phyloP scores from a whole-genome alignment of 1,140 invertebrate species.

The Zaprionus ghesquierei region DNA sequence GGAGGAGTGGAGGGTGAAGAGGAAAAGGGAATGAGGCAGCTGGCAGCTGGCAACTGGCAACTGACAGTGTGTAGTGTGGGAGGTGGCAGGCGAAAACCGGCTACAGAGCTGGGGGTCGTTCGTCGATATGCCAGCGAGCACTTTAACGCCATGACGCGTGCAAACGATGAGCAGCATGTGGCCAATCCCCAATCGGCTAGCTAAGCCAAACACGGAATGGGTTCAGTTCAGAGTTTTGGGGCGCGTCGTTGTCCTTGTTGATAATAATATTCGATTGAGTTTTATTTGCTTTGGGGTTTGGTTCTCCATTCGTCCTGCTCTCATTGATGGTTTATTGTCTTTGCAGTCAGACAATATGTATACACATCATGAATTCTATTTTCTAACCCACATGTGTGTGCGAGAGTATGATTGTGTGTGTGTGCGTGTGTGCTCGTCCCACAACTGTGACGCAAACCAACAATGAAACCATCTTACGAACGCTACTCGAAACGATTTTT shows the following conservation, averaged over 20 bases:
- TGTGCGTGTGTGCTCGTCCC: not conserved
- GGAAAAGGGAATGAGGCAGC: not conserved
- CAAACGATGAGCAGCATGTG: constrained; percentile 66
- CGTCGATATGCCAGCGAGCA: constrained; percentile 40
- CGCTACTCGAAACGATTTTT: constrained; percentile 38
- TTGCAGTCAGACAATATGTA: constrained; percentile 57
- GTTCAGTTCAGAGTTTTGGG: constrained; percentile 39
- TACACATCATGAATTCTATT: constrained; percentile 29
- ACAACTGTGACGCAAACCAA: constrained; percentile 61
- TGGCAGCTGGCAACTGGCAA: not conserved
- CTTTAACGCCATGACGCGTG: constrained; percentile 46
- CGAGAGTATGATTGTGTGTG: not conserved
- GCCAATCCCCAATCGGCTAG: constrained; percentile 50
- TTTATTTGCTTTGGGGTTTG: constrained; percentile 75
- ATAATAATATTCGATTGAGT: constrained; percentile 80
- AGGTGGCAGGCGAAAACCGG: not conserved
- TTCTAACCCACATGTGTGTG: constrained; percentile 36
- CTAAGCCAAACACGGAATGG: constrained; percentile 45
- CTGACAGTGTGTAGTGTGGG: no score
- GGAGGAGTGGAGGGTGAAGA: not conserved
- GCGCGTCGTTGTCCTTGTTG: constrained; percentile 49
- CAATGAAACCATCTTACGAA: constrained; percentile 3
- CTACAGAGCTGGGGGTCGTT: no score
- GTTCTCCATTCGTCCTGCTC: constrained; percentile 26
- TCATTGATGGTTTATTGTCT: constrained; percentile 76